These are phyloP conservation scores for Leptoteleia sp. DNA, from an alignment of 1,140 invertebrate species.

Conservation along the genomic window DNA sequence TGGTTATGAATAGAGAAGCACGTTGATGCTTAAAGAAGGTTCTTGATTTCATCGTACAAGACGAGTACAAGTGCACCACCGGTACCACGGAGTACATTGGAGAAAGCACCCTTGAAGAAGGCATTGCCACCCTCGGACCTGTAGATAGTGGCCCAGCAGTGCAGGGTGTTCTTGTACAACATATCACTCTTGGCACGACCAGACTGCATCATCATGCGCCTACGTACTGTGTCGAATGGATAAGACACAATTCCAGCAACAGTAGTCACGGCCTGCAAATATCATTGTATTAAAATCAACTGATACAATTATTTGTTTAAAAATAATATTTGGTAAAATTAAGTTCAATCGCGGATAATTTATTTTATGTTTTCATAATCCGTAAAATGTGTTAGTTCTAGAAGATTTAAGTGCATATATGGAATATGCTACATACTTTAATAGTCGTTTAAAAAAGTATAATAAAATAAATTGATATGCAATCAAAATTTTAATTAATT, in stretches of 20 bases:
- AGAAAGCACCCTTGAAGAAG: slow-evolving; percentile 92
- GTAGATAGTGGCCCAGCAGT: slow-evolving; percentile 87
- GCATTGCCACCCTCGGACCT: slow-evolving; percentile 85
- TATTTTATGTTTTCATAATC: no score
- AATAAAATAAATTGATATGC: no score
- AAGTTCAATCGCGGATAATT: no score
- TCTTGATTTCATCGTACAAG: slow-evolving; percentile 89
- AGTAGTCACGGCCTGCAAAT: slow-evolving; percentile 85
- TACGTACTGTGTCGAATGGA: slow-evolving; percentile 94
- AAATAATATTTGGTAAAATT: no score
- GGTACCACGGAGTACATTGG: slow-evolving; percentile 89
- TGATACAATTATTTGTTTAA: no score
- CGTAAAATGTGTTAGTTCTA: no score
- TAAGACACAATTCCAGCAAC: slow-evolving; percentile 91
- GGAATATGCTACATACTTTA: no score
- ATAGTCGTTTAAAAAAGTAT: no score
- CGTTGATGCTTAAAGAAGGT: slow-evolving; percentile 80
- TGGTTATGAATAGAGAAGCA: slow-evolving; percentile 74
- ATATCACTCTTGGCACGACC: slow-evolving; percentile 85
- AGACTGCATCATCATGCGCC: slow-evolving; percentile 95
- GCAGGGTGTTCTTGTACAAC: slow-evolving; percentile 87
- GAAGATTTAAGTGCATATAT: no score
- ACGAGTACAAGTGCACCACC: slow-evolving; percentile 90
- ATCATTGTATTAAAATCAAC: no score
- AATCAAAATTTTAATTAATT: no score